Evolutionary conservation across 2,797 vertebrate species (phyloP).

Genomic region (Crocodylus rhombifer): DNA sequence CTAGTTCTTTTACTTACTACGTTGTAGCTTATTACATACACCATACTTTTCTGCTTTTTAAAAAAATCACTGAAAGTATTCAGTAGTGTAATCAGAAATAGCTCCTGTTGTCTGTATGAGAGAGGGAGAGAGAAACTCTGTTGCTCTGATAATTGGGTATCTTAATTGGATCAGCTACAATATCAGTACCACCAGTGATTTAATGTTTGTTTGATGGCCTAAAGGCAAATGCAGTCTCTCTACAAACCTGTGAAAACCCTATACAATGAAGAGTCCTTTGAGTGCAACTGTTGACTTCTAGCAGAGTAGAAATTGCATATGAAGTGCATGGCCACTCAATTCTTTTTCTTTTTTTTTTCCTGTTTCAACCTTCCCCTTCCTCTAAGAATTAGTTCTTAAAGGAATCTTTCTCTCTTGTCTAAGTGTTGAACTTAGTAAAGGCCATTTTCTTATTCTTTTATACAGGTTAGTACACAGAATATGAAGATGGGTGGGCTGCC

Average conservation of each 20-base stretch:
- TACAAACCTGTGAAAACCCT: conserved; percentile 42
- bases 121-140: not conserved
- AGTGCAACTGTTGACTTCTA: conserved; percentile 80
- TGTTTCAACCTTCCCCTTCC: conserved; percentile 66
- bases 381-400: conserved; percentile 56
- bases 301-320: conserved; percentile 75
- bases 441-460: conserved; percentile 56
- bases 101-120: conserved; percentile 5
- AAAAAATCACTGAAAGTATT: conserved; percentile 7
- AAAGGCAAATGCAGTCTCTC: conserved; percentile 75
- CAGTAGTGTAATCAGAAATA: not conserved
- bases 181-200: conserved; percentile 58
- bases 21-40: not conserved
- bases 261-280: conserved; percentile 81
- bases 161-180: conserved; percentile 45
- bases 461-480: conserved; percentile 96
- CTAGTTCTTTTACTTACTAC: not conserved
- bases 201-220: conserved; percentile 61
- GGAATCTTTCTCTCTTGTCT: conserved; percentile 35
- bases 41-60: not conserved
- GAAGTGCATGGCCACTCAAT: conserved; percentile 79
- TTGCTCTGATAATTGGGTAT: not conserved
- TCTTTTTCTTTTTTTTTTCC: conserved; percentile 63
- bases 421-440: conserved; percentile 65
- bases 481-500: conserved; percentile 96